phyloP scores from a whole-genome alignment of 2,888 invertebrate genomes.

The Sinodicranocentrus sp. region DNA sequence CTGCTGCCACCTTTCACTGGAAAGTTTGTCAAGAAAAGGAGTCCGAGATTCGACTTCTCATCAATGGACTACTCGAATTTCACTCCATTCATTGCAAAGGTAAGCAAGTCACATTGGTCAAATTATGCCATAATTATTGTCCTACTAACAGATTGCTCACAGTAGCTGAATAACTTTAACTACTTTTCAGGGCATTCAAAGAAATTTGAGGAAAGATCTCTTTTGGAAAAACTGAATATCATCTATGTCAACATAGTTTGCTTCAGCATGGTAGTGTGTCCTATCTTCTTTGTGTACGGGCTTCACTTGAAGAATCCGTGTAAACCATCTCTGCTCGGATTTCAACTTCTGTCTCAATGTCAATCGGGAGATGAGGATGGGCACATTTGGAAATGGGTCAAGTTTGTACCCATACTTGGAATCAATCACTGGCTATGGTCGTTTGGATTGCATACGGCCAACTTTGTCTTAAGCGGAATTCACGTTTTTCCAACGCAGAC shows the following conservation, averaged over 20 bases:
- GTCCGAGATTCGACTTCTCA: too few species aligned
- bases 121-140: too few species aligned
- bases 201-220: too few species aligned
- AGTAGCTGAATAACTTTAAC: too few species aligned
- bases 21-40: too few species aligned
- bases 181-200: too few species aligned
- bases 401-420: background rate
- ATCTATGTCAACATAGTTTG: background rate
- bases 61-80: too few species aligned
- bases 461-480: background rate
- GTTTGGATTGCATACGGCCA: background rate
- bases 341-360: background rate
- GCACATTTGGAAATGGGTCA: too few species aligned
- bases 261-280: background rate
- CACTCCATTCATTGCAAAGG: too few species aligned
- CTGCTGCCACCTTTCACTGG: too few species aligned
- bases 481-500: background rate
- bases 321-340: background rate
- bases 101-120: too few species aligned
- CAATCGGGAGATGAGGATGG: background rate
- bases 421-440: background rate
- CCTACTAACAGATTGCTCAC: too few species aligned
- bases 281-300: background rate
- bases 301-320: background rate
- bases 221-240: background rate